Percentiles rank a stretch among this genome's conserved stretches.
Evolutionary conservation across 2,797 vertebrate genomes (phyloP).

Genomic region (Myotis myotis): DNA sequence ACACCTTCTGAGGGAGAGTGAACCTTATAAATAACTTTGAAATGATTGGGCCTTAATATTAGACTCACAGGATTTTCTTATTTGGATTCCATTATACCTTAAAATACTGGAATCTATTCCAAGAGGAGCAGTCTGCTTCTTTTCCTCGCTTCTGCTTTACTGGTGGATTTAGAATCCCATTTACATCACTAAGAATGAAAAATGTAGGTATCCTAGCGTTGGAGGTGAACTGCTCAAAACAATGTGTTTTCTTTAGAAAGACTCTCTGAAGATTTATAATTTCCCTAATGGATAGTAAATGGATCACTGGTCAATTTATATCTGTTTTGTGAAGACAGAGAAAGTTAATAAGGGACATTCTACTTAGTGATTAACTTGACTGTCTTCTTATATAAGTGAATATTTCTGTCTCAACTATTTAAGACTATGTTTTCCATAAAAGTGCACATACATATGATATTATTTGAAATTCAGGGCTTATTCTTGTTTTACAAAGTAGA

Average conservation of each 20-base stretch:
- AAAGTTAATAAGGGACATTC: background rate
- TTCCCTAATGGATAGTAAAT: background rate
- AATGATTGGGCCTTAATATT: background rate
- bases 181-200: constrained; percentile 12
- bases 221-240: background rate
- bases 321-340: constrained; percentile 14
- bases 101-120: background rate
- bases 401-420: background rate
- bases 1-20: background rate
- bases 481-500: constrained; percentile 38
- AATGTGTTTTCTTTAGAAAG: constrained; percentile 45
- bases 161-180: background rate
- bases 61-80: constrained; percentile 13
- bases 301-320: background rate
- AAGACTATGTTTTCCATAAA: background rate
- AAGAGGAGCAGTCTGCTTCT: background rate
- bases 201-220: background rate
- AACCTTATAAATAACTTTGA: constrained; percentile 51
- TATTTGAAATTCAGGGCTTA: constrained; percentile 41
- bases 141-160: background rate
- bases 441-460: background rate
- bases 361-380: constrained; percentile 12
- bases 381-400: constrained; percentile 16
- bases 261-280: background rate
- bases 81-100: background rate